phyloP scores from a whole-genome alignment of 1,140 invertebrate species.

The Cydia amplana region DNA sequence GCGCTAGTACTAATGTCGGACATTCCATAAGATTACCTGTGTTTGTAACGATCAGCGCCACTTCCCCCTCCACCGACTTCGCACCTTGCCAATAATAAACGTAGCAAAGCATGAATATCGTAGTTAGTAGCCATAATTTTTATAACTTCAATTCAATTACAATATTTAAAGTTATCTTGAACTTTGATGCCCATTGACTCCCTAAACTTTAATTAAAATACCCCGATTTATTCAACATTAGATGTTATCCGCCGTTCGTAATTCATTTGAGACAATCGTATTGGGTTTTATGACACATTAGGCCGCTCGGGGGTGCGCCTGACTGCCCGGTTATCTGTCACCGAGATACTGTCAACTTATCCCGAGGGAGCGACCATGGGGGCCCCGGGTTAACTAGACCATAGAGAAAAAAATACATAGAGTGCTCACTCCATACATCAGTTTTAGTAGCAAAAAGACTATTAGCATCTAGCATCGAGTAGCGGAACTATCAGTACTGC shows the following conservation, averaged over 20 bases:
- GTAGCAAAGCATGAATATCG: too few species aligned
- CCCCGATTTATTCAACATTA: conserved; percentile 43
- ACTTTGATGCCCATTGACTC: not conserved
- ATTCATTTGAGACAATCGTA: conserved; percentile 60
- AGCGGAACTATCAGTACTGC: too few species aligned
- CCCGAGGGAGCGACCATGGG: conserved; percentile 51
- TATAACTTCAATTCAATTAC: not conserved
- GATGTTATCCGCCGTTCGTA: conserved; percentile 45
- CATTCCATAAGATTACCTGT: too few species aligned
- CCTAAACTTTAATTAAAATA: conserved; percentile 30
- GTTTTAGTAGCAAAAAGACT: too few species aligned
- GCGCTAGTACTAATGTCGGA: too few species aligned
- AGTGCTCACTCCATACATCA: too few species aligned
- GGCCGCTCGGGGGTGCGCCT: conserved; percentile 40
- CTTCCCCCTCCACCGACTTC: too few species aligned
- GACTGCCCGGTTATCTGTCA: conserved; percentile 55
- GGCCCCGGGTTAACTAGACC: conserved; percentile 31
- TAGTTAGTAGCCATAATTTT: not conserved
- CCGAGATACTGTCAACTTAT: conserved; percentile 62
- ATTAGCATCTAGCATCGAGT: too few species aligned
- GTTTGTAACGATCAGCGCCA: too few species aligned
- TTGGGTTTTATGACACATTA: conserved; percentile 75
- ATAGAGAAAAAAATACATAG: too few species aligned
- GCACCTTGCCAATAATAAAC: too few species aligned
- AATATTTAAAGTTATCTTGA: not conserved